Evolutionary conservation across 2,888 invertebrate species (phyloP).

Genomic region (Bombyx huttoni): DNA sequence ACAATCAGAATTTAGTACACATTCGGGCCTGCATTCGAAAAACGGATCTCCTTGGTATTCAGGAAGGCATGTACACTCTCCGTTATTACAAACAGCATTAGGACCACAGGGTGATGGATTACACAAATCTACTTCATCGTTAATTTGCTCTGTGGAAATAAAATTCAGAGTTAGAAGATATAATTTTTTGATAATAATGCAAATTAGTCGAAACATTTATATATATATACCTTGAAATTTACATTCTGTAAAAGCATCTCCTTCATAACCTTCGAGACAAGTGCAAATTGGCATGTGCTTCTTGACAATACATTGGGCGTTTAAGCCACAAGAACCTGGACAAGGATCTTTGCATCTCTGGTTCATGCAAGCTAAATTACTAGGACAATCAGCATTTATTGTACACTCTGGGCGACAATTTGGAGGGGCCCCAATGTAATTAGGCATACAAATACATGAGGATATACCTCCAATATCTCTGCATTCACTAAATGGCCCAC

Average conservation of each 20-base stretch:
- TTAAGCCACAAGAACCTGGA: constrained; percentile 81
- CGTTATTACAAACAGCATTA: constrained; percentile 72
- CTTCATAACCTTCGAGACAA: constrained; percentile 78
- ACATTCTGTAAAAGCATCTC: constrained; percentile 80
- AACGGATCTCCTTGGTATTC: constrained; percentile 79
- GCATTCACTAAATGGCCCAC: constrained; percentile 78
- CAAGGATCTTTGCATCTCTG: constrained; percentile 86
- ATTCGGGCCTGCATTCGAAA: constrained; percentile 79
- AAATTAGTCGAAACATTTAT: not conserved
- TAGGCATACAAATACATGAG: constrained; percentile 75
- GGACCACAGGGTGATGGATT: constrained; percentile 78
- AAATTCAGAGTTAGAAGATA: not conserved
- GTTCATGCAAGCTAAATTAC: constrained; percentile 82
- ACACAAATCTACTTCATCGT: constrained; percentile 66
- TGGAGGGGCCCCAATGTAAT: constrained; percentile 80
- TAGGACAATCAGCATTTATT: constrained; percentile 82
- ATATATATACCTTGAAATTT: constrained; percentile 60
- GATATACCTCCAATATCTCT: constrained; percentile 72
- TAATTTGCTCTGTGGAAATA: constrained; percentile 27
- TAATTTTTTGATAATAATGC: no score
- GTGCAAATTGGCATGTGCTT: constrained; percentile 83
- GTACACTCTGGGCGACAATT: constrained; percentile 79
- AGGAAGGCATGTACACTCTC: constrained; percentile 73
- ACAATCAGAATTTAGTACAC: constrained; percentile 78
- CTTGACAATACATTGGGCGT: constrained; percentile 75